Conservation (phyloP, 2,888 invertebrate species). For the Lepidocyrtinus sp. region DNA sequence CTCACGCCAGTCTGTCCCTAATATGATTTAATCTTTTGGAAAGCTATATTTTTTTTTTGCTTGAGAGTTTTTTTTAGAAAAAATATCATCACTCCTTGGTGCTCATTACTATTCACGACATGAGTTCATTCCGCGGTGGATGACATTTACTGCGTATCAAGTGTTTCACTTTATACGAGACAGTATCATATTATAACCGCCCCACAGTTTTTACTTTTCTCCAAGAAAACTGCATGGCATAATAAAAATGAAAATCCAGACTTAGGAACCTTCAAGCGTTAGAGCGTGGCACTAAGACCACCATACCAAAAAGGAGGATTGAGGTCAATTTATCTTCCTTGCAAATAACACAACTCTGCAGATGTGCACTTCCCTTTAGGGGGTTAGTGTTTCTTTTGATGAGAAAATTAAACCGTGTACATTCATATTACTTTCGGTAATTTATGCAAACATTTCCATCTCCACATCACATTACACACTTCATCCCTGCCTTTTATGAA, state of each 20-base stretch:
- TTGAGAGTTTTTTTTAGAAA: background rate
- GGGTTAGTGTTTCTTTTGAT: constrained; percentile 25
- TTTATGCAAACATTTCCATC: background rate
- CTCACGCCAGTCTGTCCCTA: no score
- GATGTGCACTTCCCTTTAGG: constrained; percentile 12
- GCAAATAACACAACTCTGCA: constrained; percentile 27
- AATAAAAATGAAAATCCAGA: no score
- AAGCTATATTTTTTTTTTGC: no score
- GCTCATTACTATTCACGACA: background rate
- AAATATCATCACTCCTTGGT: no score
- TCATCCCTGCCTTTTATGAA: background rate
- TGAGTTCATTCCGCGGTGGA: background rate
- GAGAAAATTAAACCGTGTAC: constrained; percentile 41
- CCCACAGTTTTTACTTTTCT: no score
- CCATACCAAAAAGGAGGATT: no score
- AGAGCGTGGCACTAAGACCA: no score
- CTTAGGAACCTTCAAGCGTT: no score
- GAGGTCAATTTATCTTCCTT: constrained; percentile 2
- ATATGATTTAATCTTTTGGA: no score
- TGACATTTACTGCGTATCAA: background rate
- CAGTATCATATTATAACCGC: background rate
- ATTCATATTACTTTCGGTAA: background rate
- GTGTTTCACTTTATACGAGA: background rate
- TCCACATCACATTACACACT: background rate
- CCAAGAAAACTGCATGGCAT: no score